Conservation (phyloP, 2,888 invertebrate genomes). For the Cenopis cana region DNA sequence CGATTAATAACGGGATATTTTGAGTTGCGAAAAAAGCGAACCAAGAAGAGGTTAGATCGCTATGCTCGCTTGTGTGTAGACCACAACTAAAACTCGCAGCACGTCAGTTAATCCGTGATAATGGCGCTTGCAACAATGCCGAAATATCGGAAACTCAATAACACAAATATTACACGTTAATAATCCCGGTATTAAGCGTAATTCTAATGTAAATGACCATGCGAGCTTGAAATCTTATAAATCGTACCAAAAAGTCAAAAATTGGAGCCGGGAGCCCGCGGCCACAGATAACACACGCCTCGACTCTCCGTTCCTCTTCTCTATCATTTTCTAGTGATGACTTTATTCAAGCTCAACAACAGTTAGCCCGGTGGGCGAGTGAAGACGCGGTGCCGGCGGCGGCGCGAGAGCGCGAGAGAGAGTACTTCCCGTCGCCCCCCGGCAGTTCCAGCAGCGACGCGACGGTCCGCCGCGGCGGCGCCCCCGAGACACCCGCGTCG, state of each 20-base stretch:
- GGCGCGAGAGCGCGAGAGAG: slow-evolving; percentile 73
- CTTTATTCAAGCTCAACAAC: slow-evolving; percentile 99
- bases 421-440: slow-evolving; percentile 77
- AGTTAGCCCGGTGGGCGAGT: slow-evolving; percentile 98
- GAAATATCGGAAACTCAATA: too few species aligned
- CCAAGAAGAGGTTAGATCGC: too few species aligned
- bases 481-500: slow-evolving; percentile 74
- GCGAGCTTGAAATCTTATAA: too few species aligned
- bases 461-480: slow-evolving; percentile 52
- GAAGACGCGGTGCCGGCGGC: slow-evolving; percentile 90
- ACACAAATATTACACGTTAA: too few species aligned
- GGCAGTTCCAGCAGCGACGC: slow-evolving; percentile 65
- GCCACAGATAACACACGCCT: slow-evolving; percentile 59
- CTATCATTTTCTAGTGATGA: slow-evolving; percentile 98
- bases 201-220: too few species aligned
- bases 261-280: slow-evolving; percentile 50
- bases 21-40: too few species aligned
- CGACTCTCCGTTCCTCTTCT: slow-evolving; percentile 89
- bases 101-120: too few species aligned
- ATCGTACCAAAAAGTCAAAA: background rate
- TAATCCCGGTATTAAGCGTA: too few species aligned
- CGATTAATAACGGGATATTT: too few species aligned
- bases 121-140: too few species aligned
- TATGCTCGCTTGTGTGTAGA: too few species aligned
- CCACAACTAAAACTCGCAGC: too few species aligned